Base-by-base conservation (phyloP, 2,113 vertebrate species). In the Morphnarchus princeps region DNA sequence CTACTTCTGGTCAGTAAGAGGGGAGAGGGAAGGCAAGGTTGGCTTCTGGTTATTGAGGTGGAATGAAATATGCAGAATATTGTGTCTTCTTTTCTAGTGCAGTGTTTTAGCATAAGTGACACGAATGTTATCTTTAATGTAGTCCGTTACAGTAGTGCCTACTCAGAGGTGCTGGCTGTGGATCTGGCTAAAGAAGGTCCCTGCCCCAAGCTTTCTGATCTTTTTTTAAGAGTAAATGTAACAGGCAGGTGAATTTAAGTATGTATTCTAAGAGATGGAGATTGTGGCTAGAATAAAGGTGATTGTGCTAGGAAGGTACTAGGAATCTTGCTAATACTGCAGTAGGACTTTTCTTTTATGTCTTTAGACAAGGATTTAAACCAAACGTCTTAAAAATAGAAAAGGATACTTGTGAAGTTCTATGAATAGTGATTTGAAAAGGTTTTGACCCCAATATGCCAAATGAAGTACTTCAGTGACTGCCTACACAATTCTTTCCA, bases 371-470 rank as follows among this genome's bases (percentile, higher is more conserved):
- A 61, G 19, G 38, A 61, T 63, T 82, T 88, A 73, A 90, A 92
- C 21, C 20, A 61, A 88, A 81, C 36, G 47, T 31, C 67, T 52
- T 72, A 78, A 96, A 96, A 96, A 95, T 54, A 93, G 88, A 90
- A 74, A 71, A 81, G 17, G 36, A 74, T 73, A 59, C 31, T 59
- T 95, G 42, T 17, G 42, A 88, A 95, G 78, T 73, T 74, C 78
- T 91, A 31, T 43, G 55, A 95, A 86, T 74, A 94, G 71, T 55
- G 36, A 47, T 81, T 83, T 90, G 50, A 82, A 96, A 97, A 90
- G 59, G 71, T 52, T 83, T 90, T 81, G 74, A 89, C 87, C 63
- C 58, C 93, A 91, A 96, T 96, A 96, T 62, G 67, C 82, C 82
- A 97, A 58, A 92, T 32, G 54, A 83, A 76, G 59, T 74, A 63